A percentile compares a stretch with the other conserved stretches of the same genome.
These are phyloP conservation scores for Imbricaverruca yamaguchii DNA, from an alignment of 2,888 invertebrate species.

Conservation along the genomic window DNA sequence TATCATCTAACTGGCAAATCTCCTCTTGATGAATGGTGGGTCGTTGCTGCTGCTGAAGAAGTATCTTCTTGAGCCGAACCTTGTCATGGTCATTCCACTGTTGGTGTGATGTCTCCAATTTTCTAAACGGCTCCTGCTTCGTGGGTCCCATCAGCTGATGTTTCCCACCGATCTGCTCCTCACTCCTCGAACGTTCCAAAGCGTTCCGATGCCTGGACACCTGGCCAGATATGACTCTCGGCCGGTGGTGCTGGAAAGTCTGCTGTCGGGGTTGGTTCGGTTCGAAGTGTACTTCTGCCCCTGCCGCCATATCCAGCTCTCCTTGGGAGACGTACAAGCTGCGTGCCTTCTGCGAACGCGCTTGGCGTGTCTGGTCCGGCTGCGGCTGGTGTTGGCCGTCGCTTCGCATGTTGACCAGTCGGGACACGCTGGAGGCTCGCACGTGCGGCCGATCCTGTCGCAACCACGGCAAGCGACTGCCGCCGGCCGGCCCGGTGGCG, in stretches of 20 bases:
- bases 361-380: background rate
- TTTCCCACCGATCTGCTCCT: background rate
- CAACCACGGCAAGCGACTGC: too few relatives aligned
- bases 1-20: background rate
- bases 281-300: background rate
- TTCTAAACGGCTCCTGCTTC: background rate
- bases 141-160: too few relatives aligned
- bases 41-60: background rate
- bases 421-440: background rate
- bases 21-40: background rate
- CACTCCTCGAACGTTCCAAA: background rate
- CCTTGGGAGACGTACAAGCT: background rate
- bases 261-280: background rate
- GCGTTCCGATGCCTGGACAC: background rate
- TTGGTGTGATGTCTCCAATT: too few relatives aligned
- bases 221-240: background rate
- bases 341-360: background rate
- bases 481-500: too few relatives aligned
- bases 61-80: too few relatives aligned
- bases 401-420: background rate
- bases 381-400: too few relatives aligned
- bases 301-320: background rate
- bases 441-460: background rate
- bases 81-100: too few relatives aligned
- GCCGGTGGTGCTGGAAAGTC: background rate